Evolutionary conservation across 2,888 invertebrate genomes (phyloP).

Genomic region (Drosophila anomelani): DNA sequence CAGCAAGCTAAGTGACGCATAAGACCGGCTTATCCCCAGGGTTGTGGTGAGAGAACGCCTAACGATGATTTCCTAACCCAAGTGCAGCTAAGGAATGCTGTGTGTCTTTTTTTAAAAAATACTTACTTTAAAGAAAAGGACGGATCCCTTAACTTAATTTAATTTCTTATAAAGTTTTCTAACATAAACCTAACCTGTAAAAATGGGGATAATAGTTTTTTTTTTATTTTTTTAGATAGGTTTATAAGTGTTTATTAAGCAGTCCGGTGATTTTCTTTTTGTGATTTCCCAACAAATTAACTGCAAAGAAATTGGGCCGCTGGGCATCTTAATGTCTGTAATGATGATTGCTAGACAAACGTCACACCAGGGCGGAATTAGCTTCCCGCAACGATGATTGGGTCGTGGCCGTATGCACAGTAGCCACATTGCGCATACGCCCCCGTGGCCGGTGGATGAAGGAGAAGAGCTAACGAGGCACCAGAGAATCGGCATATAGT

Average conservation of each 20-base stretch:
- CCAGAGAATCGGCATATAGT: conserved; percentile 50
- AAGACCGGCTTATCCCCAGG: neutral
- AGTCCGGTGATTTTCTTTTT: neutral
- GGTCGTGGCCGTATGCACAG: conserved; percentile 14
- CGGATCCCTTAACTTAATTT: neutral
- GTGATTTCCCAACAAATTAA: conserved; percentile 21
- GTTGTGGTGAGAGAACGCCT: neutral
- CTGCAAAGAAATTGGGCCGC: conserved; percentile 37
- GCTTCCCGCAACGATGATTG: conserved; percentile 56
- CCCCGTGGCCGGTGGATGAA: neutral
- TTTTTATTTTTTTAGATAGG: no score
- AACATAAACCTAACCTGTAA: neutral
- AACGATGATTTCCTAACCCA: neutral
- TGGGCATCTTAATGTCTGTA: conserved; percentile 47
- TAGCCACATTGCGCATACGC: conserved; percentile 55
- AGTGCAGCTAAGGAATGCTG: no score
- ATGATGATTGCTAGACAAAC: conserved; percentile 50
- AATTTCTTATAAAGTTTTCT: neutral
- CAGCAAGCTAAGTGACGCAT: neutral
- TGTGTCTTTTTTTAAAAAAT: no score
- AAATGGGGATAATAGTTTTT: neutral
- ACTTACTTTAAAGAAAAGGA: neutral
- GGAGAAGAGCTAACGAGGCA: conserved; percentile 23
- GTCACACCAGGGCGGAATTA: conserved; percentile 43
- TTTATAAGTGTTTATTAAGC: neutral